These are phyloP conservation scores for Ispidina picta DNA, from an alignment of 2,797 vertebrate species.

Conservation along the genomic window DNA sequence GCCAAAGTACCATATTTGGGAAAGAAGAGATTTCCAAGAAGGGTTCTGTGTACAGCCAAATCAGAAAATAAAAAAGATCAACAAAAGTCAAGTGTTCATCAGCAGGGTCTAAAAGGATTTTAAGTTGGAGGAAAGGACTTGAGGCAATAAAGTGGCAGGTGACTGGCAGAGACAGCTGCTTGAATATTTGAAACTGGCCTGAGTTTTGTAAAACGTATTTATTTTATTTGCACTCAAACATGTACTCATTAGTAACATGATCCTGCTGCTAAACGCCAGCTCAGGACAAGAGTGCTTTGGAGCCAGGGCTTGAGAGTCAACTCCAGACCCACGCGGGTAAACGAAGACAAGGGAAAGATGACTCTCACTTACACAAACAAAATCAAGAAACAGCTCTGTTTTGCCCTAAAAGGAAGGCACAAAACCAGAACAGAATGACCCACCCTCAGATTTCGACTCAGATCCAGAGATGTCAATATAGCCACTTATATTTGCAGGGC, in stretches of 20 bases:
- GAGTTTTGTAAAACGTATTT: slow-evolving; percentile 67
- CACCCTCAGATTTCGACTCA: neutral
- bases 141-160: slow-evolving; percentile 51
- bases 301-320: slow-evolving; percentile 1
- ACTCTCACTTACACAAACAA: neutral
- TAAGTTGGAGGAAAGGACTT: slow-evolving; percentile 5
- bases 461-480: neutral
- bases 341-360: neutral
- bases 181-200: slow-evolving; percentile 53
- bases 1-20: slow-evolving; percentile 42
- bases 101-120: neutral
- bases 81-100: slow-evolving; percentile 24
- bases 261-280: neutral
- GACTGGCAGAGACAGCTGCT: slow-evolving; percentile 66
- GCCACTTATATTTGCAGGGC: neutral
- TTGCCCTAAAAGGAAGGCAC: neutral
- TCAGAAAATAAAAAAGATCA: slow-evolving; percentile 43
- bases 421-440: neutral
- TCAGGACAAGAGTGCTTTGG: slow-evolving; percentile 8
- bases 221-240: slow-evolving; percentile 56
- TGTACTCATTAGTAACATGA: slow-evolving; percentile 49
- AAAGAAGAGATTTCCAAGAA: slow-evolving; percentile 42
- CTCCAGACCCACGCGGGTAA: neutral
- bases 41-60: slow-evolving; percentile 35
- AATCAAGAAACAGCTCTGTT: neutral